A percentile compares a stretch with the other conserved stretches of the same genome.
Evolutionary conservation across 2,797 vertebrate species (phyloP).

Genomic region (Crax fasciolata): DNA sequence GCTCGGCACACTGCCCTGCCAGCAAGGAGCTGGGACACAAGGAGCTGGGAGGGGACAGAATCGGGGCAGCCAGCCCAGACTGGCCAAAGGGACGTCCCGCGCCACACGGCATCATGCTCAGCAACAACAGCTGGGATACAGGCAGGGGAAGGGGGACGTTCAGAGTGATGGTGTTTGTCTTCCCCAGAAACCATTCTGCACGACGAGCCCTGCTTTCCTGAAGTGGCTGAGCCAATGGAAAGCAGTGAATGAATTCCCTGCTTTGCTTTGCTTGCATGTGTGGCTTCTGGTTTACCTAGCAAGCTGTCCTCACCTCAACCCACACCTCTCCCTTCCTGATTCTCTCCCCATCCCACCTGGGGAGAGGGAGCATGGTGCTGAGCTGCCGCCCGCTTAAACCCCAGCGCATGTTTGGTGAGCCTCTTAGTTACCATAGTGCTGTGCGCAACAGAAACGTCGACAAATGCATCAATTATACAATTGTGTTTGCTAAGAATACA

Average conservation of each 20-base stretch:
- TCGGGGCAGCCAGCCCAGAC: background rate
- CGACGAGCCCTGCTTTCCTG: background rate
- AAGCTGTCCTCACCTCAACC: background rate
- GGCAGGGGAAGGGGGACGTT: background rate
- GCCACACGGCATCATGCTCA: background rate
- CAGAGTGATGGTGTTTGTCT: background rate
- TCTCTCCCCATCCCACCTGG: background rate
- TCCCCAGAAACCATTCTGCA: background rate
- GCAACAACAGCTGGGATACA: background rate
- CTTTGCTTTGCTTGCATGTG: background rate
- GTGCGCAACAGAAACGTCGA: background rate
- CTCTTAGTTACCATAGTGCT: constrained; percentile 42
- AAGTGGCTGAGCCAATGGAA: background rate
- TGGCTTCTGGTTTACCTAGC: background rate
- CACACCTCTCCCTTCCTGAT: background rate
- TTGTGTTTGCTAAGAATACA: constrained; percentile 61
- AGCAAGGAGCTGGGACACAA: background rate
- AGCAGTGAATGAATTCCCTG: background rate
- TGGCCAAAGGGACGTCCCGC: background rate
- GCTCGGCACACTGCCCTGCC: background rate
- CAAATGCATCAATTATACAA: constrained; percentile 65
- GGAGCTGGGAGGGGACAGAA: background rate
- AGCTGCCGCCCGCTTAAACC: background rate
- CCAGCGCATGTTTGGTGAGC: background rate
- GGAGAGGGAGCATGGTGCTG: background rate